Percentiles rank a stretch among this genome's conserved stretches.
phyloP scores from a whole-genome alignment of 2,113 vertebrate genomes.

The Pica pica region DNA sequence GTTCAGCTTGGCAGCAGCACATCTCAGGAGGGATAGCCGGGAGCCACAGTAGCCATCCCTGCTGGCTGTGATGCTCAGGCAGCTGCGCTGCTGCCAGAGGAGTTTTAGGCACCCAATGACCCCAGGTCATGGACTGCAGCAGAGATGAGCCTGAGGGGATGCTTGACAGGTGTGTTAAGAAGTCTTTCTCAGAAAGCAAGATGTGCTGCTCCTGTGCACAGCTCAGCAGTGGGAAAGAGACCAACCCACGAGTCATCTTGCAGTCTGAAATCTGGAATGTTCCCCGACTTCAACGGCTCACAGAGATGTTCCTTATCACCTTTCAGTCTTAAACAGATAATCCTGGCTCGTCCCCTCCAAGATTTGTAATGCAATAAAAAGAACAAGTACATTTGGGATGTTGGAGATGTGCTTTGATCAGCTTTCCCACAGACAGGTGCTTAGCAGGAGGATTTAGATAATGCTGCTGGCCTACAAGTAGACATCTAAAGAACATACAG shows the following conservation, averaged over 20 bases:
- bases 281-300: not conserved
- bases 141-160: not conserved
- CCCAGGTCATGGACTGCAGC: not conserved
- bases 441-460: not conserved
- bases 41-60: accelerated
- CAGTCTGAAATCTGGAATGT: not conserved
- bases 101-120: not conserved
- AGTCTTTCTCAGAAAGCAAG: not conserved
- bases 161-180: not conserved
- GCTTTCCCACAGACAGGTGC: not conserved
- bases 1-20: not conserved
- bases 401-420: not conserved
- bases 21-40: not conserved
- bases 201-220: not conserved
- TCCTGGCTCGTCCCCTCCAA: not conserved
- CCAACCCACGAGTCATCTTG: not conserved
- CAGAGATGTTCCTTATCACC: not conserved
- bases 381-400: not conserved
- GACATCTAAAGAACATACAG: not conserved
- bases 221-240: not conserved
- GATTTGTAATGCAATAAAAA: not conserved
- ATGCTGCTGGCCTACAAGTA: not conserved
- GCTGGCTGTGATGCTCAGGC: not conserved
- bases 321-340: not conserved
- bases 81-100: not conserved